Base-by-base conservation (phyloP, 2,797 vertebrate species). In the Jordanella pulchra region DNA sequence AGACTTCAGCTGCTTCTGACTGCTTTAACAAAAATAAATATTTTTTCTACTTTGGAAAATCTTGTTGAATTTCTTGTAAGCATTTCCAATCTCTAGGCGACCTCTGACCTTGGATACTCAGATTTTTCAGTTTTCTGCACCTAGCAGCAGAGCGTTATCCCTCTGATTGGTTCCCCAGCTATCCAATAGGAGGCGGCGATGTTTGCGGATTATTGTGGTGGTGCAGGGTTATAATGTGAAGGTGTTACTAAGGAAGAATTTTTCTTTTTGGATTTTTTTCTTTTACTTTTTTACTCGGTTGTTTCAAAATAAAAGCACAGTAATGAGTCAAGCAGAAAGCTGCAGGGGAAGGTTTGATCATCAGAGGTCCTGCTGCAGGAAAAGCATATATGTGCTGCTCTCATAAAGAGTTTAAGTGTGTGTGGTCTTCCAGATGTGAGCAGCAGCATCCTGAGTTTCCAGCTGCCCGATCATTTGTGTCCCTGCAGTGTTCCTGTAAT, bases 371-470 rank as follows among this genome's bases (percentile, higher is more conserved):
- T 42, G 50, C 10, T 63, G 55, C 54, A 48, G 63, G 23, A 66
- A 50, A 53, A 50, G 42, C 44, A 44, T 50, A 32, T 69, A 6
- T 4, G 13, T 14, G 35, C 39, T 30, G 35, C 60, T 30, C 56
- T 64, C 44, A 23, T 56, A 18, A 67, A 32, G 73, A 17, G 72
- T 63, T 35, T 47, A 4, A 56, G 73, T 73, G 66, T 64, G 65
- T 73, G 74, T 73, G 71, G 63, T 72, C 68, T 15, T 74, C 75
- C 75, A 71, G 67, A 65, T 81, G 71, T 74, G 58, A 54, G 50
- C 2, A 67, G 27, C 60, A 28, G 42, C 58, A 27, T 71, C 68
- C 48, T 27, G 35, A 39, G 54, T 66, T 68, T 77, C 70, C 44
- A 72, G 65, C 64, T 63, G 42, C 42, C n/a, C 27, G 67, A 70